Conservation (phyloP, 2,888 invertebrate species). For the Pachliopta kotzebuea region DNA sequence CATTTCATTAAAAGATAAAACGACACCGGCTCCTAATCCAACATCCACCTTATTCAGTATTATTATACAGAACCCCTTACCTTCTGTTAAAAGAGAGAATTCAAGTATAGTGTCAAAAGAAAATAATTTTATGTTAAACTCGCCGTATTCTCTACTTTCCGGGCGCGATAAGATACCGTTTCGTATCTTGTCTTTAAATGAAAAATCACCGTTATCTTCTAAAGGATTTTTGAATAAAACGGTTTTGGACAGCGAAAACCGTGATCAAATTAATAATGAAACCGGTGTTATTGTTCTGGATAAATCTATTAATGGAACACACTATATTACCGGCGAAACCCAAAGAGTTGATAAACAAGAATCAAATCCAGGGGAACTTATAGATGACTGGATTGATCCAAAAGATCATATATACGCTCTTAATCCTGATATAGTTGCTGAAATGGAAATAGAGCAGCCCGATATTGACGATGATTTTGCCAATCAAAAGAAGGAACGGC, state of each 20-base stretch:
- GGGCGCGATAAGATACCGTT: constrained; percentile 47
- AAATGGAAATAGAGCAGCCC: constrained; percentile 66
- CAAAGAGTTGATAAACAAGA: constrained; percentile 56
- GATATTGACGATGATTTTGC: constrained; percentile 56
- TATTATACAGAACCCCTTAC: constrained; percentile 55
- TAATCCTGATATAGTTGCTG: constrained; percentile 61
- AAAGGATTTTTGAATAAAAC: constrained; percentile 73
- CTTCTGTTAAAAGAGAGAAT: constrained; percentile 18
- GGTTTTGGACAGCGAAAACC: constrained; percentile 58
- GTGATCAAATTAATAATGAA: constrained; percentile 43
- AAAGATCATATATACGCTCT: constrained; percentile 54
- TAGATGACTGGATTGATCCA: constrained; percentile 62
- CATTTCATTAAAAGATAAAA: constrained; percentile 34
- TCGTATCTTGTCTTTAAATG: constrained; percentile 46
- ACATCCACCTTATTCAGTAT: constrained; percentile 48
- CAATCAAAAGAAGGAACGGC: constrained; percentile 61
- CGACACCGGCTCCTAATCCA: constrained; percentile 37
- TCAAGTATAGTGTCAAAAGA: constrained; percentile 28
- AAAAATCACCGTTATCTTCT: constrained; percentile 25
- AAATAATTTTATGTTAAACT: constrained; percentile 33
- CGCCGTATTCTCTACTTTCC: constrained; percentile 61
- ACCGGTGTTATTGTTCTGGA: constrained; percentile 57
- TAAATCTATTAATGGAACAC: constrained; percentile 55
- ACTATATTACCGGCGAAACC: constrained; percentile 45
- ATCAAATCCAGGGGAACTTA: constrained; percentile 48